Evolutionary conservation across 2,797 vertebrate genomes (phyloP).

Genomic region (Rhinophrynus dorsalis): DNA sequence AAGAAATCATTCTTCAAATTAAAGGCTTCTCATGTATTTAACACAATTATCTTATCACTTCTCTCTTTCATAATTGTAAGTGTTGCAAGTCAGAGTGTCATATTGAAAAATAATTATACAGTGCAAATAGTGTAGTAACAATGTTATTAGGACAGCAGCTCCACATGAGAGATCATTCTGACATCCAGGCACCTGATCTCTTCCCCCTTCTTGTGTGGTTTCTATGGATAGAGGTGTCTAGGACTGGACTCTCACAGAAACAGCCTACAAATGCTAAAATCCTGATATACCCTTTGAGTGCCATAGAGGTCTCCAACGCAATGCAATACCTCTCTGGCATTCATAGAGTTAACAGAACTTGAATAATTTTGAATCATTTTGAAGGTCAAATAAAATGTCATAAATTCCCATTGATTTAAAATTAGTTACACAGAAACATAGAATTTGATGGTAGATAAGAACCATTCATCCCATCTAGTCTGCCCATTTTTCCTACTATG

Average conservation of each 20-base stretch:
- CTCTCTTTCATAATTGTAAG: slow-evolving; percentile 40
- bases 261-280: not conserved
- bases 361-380: not conserved
- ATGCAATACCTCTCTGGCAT: too few species aligned
- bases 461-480: too few species aligned
- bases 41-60: slow-evolving; percentile 35
- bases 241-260: not conserved
- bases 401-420: too few species aligned
- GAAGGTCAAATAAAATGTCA: not conserved
- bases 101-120: slow-evolving; percentile 45
- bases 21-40: slow-evolving; percentile 41
- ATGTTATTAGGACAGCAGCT: slow-evolving; percentile 4
- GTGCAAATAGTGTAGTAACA: not conserved
- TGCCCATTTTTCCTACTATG: too few species aligned
- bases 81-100: slow-evolving; percentile 26
- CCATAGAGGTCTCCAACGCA: too few species aligned
- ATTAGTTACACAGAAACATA: too few species aligned
- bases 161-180: not conserved
- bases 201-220: not conserved
- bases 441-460: too few species aligned
- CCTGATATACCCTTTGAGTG: too few species aligned
- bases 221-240: not conserved
- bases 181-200: not conserved
- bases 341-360: too few species aligned
- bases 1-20: slow-evolving; percentile 19